Base-by-base conservation (phyloP, 2,888 invertebrate genomes). In the Lutraria lutraria region DNA sequence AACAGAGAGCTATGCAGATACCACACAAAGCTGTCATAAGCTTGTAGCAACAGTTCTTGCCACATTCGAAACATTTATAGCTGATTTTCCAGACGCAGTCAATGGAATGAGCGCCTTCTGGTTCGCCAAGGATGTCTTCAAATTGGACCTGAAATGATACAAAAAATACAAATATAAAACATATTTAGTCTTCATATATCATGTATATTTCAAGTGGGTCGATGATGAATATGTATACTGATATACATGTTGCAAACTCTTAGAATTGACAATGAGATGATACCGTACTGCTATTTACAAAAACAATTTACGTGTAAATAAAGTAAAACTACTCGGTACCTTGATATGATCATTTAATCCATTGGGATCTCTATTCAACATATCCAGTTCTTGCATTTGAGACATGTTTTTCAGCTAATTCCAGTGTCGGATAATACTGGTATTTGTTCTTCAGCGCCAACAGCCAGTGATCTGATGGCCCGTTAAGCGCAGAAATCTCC, bases 11-110 rank as follows among this genome's bases (percentile, higher is more conserved):
- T 86, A 97, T 97, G 43, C 98, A 97, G 13, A 98, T 98, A 0
- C 98, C 98, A 15, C 97, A 97, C 34, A 98, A 94, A 83, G 98
- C 97, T 0, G 98, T 97, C 80, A 98, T 97, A 83, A 97, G 96
- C 13, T 97, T 97, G 97, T 98, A 98, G 96, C 98, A 98, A 95
- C 97, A 97, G 95, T 97, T 97, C 93, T 97, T 97, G 16, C 98
- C 97, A 93, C 97, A 97, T 72, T 97, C 97, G 97, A 98, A 98
- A 96, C 98, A 94, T 54, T 85, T 90, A 93, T 97, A 97, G 94
- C 98, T 97, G 82, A 98, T 96, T 21, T 97, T 97, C 98, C 98
- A 98, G 81, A 98, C 97, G 96, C 98, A 98, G 95, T 98, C 98
- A 0, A 98, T 85, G 56, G 94, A 93, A 68, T 93, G 92, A 6